Base-by-base conservation (phyloP, 2,888 invertebrate species). In the Platynereis dumerilii region DNA sequence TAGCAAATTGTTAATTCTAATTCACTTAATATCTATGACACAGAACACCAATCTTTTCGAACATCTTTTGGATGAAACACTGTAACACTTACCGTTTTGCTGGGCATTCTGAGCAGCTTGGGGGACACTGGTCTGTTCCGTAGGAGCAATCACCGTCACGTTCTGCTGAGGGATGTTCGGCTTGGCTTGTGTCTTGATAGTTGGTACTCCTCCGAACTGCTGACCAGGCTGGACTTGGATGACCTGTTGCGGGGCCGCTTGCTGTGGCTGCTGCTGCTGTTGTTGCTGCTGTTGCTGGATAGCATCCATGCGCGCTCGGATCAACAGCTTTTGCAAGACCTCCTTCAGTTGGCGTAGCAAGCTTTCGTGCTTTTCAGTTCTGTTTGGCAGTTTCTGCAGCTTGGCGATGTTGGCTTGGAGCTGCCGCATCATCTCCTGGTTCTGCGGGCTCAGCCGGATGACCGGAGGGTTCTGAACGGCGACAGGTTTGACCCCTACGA, bases 251-350 rank as follows among this genome's bases (percentile, higher is more conserved):
- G 34, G 7, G 5, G 5, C 7, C n/a, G 60, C 64, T 42, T 70
- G 60, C 20, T 69, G 69, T n/a, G n/a, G n/a, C 34, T 34, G 34
- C 7, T 5, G 7, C 12, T 34, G 34, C n/a, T 63, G 66, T 42
- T 70, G 60, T 24, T 69, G 69, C 22, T 66, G 62, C 15, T 69
- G 62, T n/a, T 64, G 67, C 27, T 68, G 66, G 53, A 70, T 70
- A 45, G 68, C 54, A 55, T 65, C 68, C 54, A 48, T 12, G 20
- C 17, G 48, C 10, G 91, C 91, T 15, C 89, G 88, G 0, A 90
- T 88, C 69, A 91, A 78, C 69, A 92, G 91, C 77, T 89, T 90
- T 69, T 90, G 88, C 76, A 91, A 91, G 70, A 91, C 90, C 64
- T 88, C 87, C 73, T 89, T 88, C 39, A 91, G 81, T 71, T 88